Conservation (phyloP, 2,888 invertebrate species). For the Perizoma affinitatum region DNA sequence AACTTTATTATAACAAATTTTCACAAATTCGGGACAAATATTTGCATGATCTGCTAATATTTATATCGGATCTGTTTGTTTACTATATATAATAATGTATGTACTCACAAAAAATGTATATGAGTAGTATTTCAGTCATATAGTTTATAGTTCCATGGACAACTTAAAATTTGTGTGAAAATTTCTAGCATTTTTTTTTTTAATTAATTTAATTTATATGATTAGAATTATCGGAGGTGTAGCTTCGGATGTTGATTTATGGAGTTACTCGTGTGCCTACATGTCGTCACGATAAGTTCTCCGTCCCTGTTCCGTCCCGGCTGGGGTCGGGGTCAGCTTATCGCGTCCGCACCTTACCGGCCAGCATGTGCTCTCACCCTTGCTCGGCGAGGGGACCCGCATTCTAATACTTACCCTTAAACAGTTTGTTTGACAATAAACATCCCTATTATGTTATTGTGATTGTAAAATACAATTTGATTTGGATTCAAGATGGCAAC, state of each 20-base stretch:
- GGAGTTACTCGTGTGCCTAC: not conserved
- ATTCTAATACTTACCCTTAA: constrained; percentile 37
- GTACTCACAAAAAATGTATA: too few species aligned
- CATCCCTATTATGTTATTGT: constrained; percentile 24
- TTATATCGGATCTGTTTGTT: too few species aligned
- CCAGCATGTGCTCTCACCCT: constrained; percentile 32
- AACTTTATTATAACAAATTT: too few species aligned
- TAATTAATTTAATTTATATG: too few species aligned
- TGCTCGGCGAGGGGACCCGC: constrained; percentile 23
- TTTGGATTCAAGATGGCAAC: constrained; percentile 9
- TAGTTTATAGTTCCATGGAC: too few species aligned
- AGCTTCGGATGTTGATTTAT: not conserved
- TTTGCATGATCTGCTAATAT: too few species aligned
- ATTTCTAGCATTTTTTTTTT: too few species aligned
- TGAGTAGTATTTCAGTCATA: too few species aligned
- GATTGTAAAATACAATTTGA: constrained; percentile 16
- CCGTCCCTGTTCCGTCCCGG: not conserved
- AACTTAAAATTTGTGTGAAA: too few species aligned
- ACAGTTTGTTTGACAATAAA: constrained; percentile 32
- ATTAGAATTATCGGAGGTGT: too few species aligned
- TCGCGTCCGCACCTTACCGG: constrained; percentile 16
- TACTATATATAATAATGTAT: too few species aligned
- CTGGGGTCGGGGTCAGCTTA: constrained; percentile 16
- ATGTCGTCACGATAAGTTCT: constrained; percentile 5
- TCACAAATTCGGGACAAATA: too few species aligned